phyloP scores from a whole-genome alignment of 1,140 invertebrate genomes.

The Nymphalis io region DNA sequence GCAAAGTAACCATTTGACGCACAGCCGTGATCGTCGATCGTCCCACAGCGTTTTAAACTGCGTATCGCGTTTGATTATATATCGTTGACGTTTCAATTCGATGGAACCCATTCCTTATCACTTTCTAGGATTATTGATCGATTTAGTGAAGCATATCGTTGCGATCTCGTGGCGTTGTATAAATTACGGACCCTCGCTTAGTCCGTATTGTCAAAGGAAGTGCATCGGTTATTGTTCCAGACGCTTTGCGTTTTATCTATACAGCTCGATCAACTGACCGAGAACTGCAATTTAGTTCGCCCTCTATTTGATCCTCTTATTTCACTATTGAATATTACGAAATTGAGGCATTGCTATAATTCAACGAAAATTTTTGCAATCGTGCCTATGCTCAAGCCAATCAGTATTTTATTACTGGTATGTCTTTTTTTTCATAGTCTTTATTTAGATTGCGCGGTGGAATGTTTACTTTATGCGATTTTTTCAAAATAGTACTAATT shows the following conservation, averaged over 20 bases:
- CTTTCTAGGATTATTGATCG: slow-evolving; percentile 63
- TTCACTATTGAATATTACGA: slow-evolving; percentile 61
- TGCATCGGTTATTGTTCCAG: slow-evolving; percentile 70
- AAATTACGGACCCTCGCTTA: slow-evolving; percentile 51
- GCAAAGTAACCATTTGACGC: slow-evolving; percentile 29
- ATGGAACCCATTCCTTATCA: slow-evolving; percentile 56
- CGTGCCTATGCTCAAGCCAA: slow-evolving; percentile 26
- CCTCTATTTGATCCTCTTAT: slow-evolving; percentile 59
- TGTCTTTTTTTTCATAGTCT: slow-evolving; percentile 17
- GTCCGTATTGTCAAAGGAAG: slow-evolving; percentile 67
- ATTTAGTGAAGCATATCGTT: slow-evolving; percentile 59
- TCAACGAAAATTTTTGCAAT: slow-evolving; percentile 38
- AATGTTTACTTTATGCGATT: not conserved
- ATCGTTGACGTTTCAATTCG: slow-evolving; percentile 61
- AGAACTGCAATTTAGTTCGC: slow-evolving; percentile 58
- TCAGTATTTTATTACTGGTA: slow-evolving; percentile 28
- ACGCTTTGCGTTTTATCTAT: slow-evolving; percentile 60
- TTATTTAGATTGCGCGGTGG: slow-evolving; percentile 1
- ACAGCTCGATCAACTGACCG: slow-evolving; percentile 49
- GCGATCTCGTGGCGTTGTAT: slow-evolving; percentile 55
- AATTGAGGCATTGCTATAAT: slow-evolving; percentile 54
- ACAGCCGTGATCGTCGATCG: slow-evolving; percentile 5
- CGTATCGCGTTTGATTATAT: slow-evolving; percentile 54
- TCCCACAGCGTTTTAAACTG: slow-evolving; percentile 11
- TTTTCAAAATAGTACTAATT: too few species aligned